Evolutionary conservation across 2,888 invertebrate genomes (phyloP).

Genomic region (Rapana venosa): DNA sequence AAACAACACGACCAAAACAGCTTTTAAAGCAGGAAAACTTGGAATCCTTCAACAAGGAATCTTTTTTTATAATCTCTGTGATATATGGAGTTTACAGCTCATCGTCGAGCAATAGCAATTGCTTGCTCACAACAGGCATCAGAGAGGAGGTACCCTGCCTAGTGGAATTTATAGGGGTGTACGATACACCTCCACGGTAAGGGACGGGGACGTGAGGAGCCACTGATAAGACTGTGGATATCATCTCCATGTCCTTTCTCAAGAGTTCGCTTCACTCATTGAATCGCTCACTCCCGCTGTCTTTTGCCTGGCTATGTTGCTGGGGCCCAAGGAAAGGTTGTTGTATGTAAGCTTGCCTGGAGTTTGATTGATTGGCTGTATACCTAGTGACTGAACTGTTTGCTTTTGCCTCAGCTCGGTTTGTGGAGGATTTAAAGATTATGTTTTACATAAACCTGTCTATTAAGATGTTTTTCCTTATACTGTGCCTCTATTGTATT

Average conservation of each 20-base stretch:
- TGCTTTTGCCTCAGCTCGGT: neutral
- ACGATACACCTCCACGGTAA: neutral
- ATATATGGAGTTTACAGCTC: neutral
- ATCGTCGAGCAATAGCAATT: neutral
- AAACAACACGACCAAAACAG: no score
- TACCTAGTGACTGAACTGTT: neutral
- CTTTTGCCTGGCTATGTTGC: neutral
- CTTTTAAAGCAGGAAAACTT: neutral
- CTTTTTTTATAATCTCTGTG: neutral
- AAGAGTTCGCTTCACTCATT: neutral
- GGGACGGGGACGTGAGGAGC: constrained; percentile 8
- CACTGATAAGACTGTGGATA: neutral
- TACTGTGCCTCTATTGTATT: no score
- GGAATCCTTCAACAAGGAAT: neutral
- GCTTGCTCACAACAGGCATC: no score
- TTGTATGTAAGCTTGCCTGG: neutral
- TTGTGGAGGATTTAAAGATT: no score
- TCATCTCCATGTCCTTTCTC: neutral
- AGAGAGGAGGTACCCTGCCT: neutral
- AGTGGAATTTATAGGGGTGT: neutral
- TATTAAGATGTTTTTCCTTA: no score
- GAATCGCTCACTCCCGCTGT: neutral
- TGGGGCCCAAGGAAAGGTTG: neutral
- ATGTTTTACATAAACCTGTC: no score
- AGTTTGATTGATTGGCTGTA: neutral